phyloP scores from a whole-genome alignment of 23 tunicate genomes.

The Clavelina lepadiformis region DNA sequence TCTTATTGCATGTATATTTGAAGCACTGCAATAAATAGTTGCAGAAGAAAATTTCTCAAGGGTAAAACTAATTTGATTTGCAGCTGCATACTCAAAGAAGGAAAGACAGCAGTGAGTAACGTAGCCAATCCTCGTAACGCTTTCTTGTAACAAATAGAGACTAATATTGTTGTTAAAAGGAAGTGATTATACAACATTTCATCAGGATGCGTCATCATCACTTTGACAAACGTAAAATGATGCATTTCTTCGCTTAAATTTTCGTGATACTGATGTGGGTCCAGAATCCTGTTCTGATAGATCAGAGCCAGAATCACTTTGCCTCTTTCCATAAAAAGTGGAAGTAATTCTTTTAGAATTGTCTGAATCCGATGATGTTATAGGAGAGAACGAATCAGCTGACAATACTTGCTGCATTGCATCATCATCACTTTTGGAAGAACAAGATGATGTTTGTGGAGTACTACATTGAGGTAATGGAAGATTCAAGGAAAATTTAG shows the following conservation, averaged over 20 bases:
- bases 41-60: no score
- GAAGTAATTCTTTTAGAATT: not conserved
- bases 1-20: no score
- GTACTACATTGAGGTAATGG: constrained; percentile 57
- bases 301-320: constrained; percentile 36
- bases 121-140: no score
- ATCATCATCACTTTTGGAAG: constrained; percentile 1
- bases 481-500: constrained; percentile 57
- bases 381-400: no score
- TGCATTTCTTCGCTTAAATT: constrained; percentile 70
- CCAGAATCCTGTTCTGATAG: not conserved
- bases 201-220: constrained; percentile 8
- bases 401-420: not conserved
- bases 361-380: not conserved
- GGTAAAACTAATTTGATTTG: no score
- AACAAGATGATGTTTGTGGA: constrained; percentile 1
- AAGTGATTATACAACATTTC: not conserved
- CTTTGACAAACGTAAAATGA: constrained; percentile 40
- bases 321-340: constrained; percentile 8
- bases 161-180: not conserved
- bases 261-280: not conserved
- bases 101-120: no score
- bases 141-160: not conserved
- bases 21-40: no score
- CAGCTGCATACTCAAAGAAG: no score